Evolutionary conservation across 2,113 vertebrate genomes (phyloP), one percentile per base, ranked within the genome.

Genomic region (Psilopogon haemacephalus): DNA sequence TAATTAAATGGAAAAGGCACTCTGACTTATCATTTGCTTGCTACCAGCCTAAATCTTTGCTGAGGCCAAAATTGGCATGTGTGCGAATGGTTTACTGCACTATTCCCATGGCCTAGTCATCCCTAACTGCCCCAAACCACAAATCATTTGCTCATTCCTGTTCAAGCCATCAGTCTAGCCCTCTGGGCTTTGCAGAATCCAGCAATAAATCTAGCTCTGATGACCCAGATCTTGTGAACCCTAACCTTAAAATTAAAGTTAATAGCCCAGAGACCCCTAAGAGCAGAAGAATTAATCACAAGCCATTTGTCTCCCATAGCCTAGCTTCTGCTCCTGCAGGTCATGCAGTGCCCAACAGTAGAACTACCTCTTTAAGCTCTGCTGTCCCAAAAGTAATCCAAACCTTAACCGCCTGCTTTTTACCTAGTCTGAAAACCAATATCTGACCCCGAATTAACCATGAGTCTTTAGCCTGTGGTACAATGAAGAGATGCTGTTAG

Each of bases 21-120:
- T 86, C 79, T 8, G 76, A 59, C 60, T 71, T 84, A 75, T 23
- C 1, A 0, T 67, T 91, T 82, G 8, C 56, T 83, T 91, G 23
- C 88, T 86, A 80, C 93, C 67, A 85, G 37, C 65, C 67, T 64
- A 89, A 79, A 70, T 70, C 82, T 74, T 89, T 46, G 32, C 92
- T 30, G 56, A 83, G 72, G 46, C 72, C 92, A 77, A 88, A 95
- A 93, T 0, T 95, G 93, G 95, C 75, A 95, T 96, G 75, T 96
- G 72, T 96, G 95, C 2, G 60, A 96, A 96, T 42, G 0, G 2
- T 83, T 95, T 84, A 64, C 82, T 95, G 17, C 79, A 17, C 67
- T 95, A 95, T 96, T 95, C 95, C 90, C 95, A 95, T 96, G 95
- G 95, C 64, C 93, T 95, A 87, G 85, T 86, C 90, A 83, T 93